These are phyloP conservation scores for Theristicus caerulescens DNA, from an alignment of 2,113 vertebrate genomes.

Conservation along the genomic window DNA sequence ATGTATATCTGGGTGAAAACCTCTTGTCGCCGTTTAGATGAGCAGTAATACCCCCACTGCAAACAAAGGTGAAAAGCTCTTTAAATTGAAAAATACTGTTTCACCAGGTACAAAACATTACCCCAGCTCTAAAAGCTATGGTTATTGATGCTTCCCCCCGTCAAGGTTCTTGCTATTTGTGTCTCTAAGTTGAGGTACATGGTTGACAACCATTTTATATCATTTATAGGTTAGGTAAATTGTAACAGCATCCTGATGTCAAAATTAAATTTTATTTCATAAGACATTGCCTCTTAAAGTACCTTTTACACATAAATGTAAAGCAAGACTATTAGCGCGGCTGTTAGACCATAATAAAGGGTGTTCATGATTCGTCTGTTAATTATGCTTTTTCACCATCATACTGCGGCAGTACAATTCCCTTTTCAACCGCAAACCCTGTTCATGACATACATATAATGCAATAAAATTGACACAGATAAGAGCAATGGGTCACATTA, in stretches of 20 bases:
- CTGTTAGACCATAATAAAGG: background rate
- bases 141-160: background rate
- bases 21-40: background rate
- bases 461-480: conserved; percentile 1
- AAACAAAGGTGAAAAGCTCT: background rate
- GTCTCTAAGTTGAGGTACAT: background rate
- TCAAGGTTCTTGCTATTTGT: background rate
- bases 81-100: background rate
- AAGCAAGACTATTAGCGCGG: background rate
- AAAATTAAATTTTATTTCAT: background rate
- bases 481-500: background rate
- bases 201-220: background rate
- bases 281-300: background rate
- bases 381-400: conserved; percentile 3
- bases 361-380: background rate
- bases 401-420: background rate
- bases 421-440: conserved; percentile 9
- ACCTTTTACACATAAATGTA: background rate
- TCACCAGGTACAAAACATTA: background rate
- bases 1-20: background rate
- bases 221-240: background rate
- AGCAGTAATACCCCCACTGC: background rate
- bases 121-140: background rate
- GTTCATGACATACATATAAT: background rate
- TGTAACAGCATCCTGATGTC: background rate